Conservation (phyloP, 2,113 vertebrate species). For the Microtus montanus region DNA sequence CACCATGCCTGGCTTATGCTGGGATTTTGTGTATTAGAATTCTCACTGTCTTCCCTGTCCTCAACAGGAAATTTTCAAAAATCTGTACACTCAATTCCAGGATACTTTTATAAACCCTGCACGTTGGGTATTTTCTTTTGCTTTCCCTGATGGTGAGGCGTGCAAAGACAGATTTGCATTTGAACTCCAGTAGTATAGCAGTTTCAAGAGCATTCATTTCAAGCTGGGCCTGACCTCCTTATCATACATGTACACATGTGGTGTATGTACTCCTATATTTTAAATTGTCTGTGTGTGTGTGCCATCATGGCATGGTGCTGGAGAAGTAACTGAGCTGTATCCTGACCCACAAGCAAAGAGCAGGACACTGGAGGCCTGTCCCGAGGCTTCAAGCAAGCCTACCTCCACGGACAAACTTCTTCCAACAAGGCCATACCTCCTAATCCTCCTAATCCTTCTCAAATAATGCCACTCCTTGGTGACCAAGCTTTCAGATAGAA, state of each 20-base stretch:
- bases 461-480: neutral
- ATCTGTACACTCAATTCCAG: neutral
- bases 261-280: neutral
- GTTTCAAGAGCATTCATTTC: neutral
- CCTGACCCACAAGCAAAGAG: neutral
- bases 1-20: neutral
- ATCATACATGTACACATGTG: neutral
- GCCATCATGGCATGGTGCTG: neutral
- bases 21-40: neutral
- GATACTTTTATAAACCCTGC: neutral
- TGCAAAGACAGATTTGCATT: slow-evolving; percentile 3
- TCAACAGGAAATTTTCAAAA: neutral
- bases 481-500: neutral
- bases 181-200: slow-evolving; percentile 30
- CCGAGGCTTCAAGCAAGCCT: neutral
- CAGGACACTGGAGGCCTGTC: neutral
- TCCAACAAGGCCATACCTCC: neutral
- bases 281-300: too few relatives aligned
- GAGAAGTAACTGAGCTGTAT: neutral
- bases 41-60: neutral
- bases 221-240: neutral
- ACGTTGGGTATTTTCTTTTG: neutral
- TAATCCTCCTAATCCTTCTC: neutral
- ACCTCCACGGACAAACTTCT: neutral
- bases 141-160: neutral